Base-by-base conservation (phyloP, 1,140 invertebrate genomes). In the Galendromus occidentalis region DNA sequence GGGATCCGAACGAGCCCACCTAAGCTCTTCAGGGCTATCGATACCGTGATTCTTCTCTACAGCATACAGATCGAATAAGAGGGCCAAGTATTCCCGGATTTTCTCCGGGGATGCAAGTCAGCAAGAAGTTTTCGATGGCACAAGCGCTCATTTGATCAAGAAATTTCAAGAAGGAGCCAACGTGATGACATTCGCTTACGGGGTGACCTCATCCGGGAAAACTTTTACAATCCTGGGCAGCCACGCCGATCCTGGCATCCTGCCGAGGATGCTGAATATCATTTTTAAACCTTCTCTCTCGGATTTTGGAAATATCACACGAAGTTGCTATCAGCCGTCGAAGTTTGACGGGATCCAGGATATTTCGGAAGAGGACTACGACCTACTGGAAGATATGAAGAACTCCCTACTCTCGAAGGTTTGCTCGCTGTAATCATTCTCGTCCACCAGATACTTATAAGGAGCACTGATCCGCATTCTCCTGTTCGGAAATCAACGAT, bases 151-250 rank as follows among this genome's bases (percentile, higher is more conserved):
- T 14, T 9, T 59, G 1, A 22, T 59, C 4, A 33, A 22, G 14
- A 59, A 22, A 22, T 59, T 59, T 25, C 51, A 20, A 17, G 20
- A 59, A 4, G 51, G 51, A 17, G 51, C 51, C 12, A 59, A 59
- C 22, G 51, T 59, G 22, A 59, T 59, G 51, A 59, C 51, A 2
- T 59, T 59, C 9, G 51, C 51, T 4, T 78, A 78, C 67, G 77
- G 77, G 17, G 74, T 78, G 39, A 78, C 76, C 5, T 73, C 71
- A 0, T 78, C 77, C 20, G 77, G 77, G n/a, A 78, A 78, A 68
- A 78, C 77, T 0, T 76, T 73, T 71, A 77, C 76, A 20, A 59
- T 59, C 14, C n/a, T 59, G 51, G 51, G 51, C 33, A 33, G 33
- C 25, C 14, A 33, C 2, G 14, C 22, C 17, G 22, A 59, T 59